Evolutionary conservation across 2,888 invertebrate genomes (phyloP), one percentile per base, ranked within the genome.

Genomic region (Xanthostigma xanthostigma): DNA sequence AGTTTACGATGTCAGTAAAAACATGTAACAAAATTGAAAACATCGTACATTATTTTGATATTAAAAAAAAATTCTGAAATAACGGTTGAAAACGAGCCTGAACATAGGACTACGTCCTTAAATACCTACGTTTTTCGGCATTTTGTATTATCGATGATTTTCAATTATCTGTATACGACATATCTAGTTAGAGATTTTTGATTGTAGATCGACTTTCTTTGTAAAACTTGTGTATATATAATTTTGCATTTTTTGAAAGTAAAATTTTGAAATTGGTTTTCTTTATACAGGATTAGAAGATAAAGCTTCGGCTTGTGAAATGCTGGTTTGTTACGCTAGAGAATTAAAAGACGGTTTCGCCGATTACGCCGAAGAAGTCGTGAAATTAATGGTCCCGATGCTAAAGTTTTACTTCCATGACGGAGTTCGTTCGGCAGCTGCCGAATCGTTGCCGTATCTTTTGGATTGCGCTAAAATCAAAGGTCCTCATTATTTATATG

Each of bases 221-320:
- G 27, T 12, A 3, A 11, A 11, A 35, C 17, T 35, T 48, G 14
- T 33, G 10, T 49, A 8, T 36, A 10, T 8, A 17, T 9, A 46
- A 36, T 27, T 6, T 6, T 27, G 27, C 6, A 6, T 50, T 45
- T 27, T 48, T 38, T 17, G n/a, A 48, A 44, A 47, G 40, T 38
- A 45, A 45, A 50, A 48, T 3, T 17, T 17, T 4, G 17, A 17
- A 27, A 6, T 27, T 9, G 17, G 9, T 54, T 51, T 27, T 46
- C 36, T 48, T 44, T 36, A 52, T 51, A 5, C 53, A 76, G 84
- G 93, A 55, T 71, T 95, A 49, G 95, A 96, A 68, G 95, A 96
- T 66, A 96, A 95, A 64, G 91, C 93, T 0, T 91, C 91, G 2
- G 95, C 95, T 0, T 95, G 93, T 65, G 91, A 92, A 66, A 95